Evolutionary conservation across 2,888 invertebrate species (phyloP).

Genomic region (Anoncus sp.): DNA sequence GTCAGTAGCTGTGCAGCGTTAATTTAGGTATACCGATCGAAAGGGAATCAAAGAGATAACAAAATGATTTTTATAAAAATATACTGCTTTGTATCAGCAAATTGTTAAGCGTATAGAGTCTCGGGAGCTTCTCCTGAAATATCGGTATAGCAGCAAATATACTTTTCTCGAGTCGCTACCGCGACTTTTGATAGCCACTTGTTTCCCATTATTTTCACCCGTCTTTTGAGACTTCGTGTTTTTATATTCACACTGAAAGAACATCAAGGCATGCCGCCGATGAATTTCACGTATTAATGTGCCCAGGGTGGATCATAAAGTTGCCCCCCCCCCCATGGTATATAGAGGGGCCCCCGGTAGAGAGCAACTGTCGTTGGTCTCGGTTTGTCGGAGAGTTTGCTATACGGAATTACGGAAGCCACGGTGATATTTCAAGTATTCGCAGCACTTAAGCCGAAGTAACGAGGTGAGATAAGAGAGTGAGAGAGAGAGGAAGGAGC

Average conservation of each 20-base stretch:
- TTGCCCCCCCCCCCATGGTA: slow-evolving; percentile 4
- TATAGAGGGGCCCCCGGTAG: not conserved
- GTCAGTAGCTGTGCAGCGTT: too few relatives aligned
- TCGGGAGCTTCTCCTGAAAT: too few relatives aligned
- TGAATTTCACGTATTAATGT: slow-evolving; percentile 64
- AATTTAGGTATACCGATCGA: too few relatives aligned
- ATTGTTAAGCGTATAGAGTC: too few relatives aligned
- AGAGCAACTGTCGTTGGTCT: slow-evolving; percentile 8
- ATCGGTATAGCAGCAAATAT: too few relatives aligned
- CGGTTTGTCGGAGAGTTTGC: not conserved
- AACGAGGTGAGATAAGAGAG: slow-evolving; percentile 81
- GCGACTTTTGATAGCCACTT: too few relatives aligned
- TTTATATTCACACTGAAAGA: slow-evolving; percentile 29
- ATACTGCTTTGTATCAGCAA: too few relatives aligned
- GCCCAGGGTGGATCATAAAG: slow-evolving; percentile 56
- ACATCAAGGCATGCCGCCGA: slow-evolving; percentile 63
- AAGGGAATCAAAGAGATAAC: too few relatives aligned
- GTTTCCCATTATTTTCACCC: not conserved
- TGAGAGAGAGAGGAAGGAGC: slow-evolving; percentile 30
- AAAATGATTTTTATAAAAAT: too few relatives aligned
- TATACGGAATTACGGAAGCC: slow-evolving; percentile 79
- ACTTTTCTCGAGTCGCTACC: too few relatives aligned
- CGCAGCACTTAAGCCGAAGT: slow-evolving; percentile 80
- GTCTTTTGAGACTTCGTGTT: slow-evolving; percentile 1
- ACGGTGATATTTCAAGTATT: slow-evolving; percentile 80